phyloP scores from a whole-genome alignment of 2,113 vertebrate species.

The Macrotis lagotis region DNA sequence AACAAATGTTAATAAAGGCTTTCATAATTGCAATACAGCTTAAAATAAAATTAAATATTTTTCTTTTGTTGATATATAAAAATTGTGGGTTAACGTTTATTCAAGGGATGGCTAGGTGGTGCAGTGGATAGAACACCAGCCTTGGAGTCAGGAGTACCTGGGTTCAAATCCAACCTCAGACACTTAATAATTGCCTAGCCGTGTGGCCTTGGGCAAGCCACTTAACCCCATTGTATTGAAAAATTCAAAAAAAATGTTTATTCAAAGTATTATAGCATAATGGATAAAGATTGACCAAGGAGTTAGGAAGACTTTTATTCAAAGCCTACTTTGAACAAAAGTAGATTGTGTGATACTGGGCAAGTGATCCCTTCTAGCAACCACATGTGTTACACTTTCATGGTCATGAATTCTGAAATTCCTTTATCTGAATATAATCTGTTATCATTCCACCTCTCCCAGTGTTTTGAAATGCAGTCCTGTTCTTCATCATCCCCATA shows the following conservation, averaged over 20 bases:
- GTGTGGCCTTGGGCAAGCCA: too few species aligned
- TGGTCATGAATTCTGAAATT: neutral
- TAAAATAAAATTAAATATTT: neutral
- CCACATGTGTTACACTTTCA: neutral
- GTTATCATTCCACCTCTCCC: neutral
- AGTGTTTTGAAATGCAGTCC: neutral
- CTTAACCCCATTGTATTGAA: too few species aligned
- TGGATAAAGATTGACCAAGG: neutral
- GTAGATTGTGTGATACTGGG: neutral
- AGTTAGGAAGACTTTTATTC: neutral
- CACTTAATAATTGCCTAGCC: too few species aligned
- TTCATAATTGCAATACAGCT: neutral
- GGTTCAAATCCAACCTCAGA: too few species aligned
- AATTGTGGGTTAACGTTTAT: neutral
- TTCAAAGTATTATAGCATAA: neutral
- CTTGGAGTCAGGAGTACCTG: too few species aligned
- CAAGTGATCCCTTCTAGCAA: neutral
- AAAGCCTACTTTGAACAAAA: neutral
- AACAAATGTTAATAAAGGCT: constrained; percentile 13
- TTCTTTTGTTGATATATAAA: neutral
- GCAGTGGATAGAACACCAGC: too few species aligned
- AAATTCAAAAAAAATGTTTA: too few species aligned
- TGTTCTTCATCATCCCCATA: neutral
- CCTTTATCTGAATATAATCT: neutral
- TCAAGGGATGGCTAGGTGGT: too few species aligned